phyloP scores from a whole-genome alignment of 2,797 vertebrate genomes.

The Adelosebastes latens region DNA sequence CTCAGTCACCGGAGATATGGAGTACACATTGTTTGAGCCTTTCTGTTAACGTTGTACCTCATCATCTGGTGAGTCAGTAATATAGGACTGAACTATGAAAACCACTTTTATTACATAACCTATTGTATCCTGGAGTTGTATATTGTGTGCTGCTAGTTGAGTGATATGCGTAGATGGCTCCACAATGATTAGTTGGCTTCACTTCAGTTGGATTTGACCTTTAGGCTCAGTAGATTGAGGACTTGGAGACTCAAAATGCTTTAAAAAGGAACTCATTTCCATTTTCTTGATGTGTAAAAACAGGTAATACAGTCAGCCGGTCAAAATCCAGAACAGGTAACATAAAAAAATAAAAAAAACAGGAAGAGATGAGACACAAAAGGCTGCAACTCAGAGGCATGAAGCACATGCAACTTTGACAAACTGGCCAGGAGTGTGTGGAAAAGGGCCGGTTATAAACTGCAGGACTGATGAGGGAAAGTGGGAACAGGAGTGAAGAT shows the following conservation, averaged over 20 bases:
- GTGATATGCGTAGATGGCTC: too few species aligned
- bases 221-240: neutral
- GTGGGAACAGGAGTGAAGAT: too few species aligned
- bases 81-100: neutral
- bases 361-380: neutral
- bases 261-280: neutral
- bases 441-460: neutral
- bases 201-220: neutral
- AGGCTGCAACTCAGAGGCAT: neutral
- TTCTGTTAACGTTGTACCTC: neutral
- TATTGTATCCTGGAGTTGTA: neutral
- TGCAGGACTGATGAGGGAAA: neutral
- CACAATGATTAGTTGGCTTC: neutral
- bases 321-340: neutral
- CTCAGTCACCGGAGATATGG: neutral
- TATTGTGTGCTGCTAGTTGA: neutral
- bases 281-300: slow-evolving; percentile 5
- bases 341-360: too few species aligned
- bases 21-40: neutral
- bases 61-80: neutral
- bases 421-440: neutral
- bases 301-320: neutral
- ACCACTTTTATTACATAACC: neutral
- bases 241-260: neutral
- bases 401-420: neutral